Percentiles rank a stretch among this genome's conserved stretches.
Evolutionary conservation across 2,888 invertebrate genomes (phyloP).

Genomic region (Agrypnus murinus): DNA sequence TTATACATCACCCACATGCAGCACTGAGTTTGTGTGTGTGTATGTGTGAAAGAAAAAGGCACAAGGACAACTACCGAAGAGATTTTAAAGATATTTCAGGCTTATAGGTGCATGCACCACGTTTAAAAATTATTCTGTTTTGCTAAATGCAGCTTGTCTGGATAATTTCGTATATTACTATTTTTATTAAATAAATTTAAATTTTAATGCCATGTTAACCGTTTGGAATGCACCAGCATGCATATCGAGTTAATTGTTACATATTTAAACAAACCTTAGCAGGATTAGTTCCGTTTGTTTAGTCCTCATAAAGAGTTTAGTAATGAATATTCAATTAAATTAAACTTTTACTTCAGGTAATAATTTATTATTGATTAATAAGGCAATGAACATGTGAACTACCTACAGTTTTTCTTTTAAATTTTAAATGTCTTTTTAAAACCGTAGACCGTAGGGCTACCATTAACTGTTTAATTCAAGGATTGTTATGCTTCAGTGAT

Average conservation of each 20-base stretch:
- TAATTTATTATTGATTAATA: slow-evolving; percentile 19
- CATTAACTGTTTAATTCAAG: neutral
- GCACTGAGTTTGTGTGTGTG: neutral
- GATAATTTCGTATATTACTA: too few species aligned
- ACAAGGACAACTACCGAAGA: slow-evolving; percentile 62
- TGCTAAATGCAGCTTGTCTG: slow-evolving; percentile 65
- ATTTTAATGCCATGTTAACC: neutral
- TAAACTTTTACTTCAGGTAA: slow-evolving; percentile 20
- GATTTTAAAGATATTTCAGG: slow-evolving; percentile 65
- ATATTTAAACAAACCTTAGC: neutral
- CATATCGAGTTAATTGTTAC: too few species aligned
- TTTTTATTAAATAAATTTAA: slow-evolving; percentile 16
- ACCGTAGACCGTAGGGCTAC: neutral
- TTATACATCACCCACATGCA: slow-evolving; percentile 50
- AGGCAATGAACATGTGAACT: slow-evolving; percentile 22
- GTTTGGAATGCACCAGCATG: too few species aligned
- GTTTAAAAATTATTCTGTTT: slow-evolving; percentile 64
- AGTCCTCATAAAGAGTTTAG: too few species aligned
- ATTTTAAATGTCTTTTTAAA: slow-evolving; percentile 2
- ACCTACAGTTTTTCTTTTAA: slow-evolving; percentile 4
- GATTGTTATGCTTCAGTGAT: slow-evolving; percentile 5
- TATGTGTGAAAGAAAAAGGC: slow-evolving; percentile 45
- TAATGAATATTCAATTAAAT: slow-evolving; percentile 26
- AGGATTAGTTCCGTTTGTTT: neutral
- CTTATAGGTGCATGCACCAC: slow-evolving; percentile 62